Conservation (phyloP, 1,140 invertebrate genomes). For the Papilio dardanus region DNA sequence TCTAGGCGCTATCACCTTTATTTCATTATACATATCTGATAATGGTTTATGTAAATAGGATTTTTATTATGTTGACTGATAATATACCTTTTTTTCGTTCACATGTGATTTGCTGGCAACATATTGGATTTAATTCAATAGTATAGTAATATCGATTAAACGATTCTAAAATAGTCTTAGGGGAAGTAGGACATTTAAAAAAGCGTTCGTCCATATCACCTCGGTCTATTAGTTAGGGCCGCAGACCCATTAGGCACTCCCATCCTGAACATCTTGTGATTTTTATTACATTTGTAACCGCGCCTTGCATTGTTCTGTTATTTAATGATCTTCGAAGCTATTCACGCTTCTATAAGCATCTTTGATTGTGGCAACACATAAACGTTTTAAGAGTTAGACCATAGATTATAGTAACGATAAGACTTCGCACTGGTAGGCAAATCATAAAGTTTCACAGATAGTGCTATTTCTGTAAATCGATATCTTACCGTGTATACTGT, state of each 20-base stretch:
- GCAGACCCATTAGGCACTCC: conserved; percentile 70
- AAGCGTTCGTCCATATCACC: conserved; percentile 44
- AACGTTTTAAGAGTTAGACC: conserved; percentile 11
- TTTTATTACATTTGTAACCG: conserved; percentile 71
- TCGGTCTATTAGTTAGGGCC: conserved; percentile 58
- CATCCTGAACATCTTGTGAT: conserved; percentile 73
- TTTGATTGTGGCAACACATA: conserved; percentile 13
- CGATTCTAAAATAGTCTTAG: neutral
- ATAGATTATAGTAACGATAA: neutral
- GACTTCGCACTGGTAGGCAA: neutral
- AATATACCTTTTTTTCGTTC: too few species aligned
- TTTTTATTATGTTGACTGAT: too few species aligned
- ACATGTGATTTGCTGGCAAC: too few species aligned
- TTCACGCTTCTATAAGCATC: conserved; percentile 39
- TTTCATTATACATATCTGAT: neutral
- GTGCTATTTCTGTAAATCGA: neutral
- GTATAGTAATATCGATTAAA: neutral
- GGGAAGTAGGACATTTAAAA: conserved; percentile 36
- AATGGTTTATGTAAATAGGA: neutral
- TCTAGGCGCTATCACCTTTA: neutral
- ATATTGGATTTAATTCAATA: neutral
- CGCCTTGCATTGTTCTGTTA: conserved; percentile 73
- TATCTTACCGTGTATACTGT: neutral
- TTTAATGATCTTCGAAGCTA: conserved; percentile 58
- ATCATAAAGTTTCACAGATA: neutral